phyloP scores from a whole-genome alignment of 2,797 vertebrate genomes.

The Anomalospiza imberbis region DNA sequence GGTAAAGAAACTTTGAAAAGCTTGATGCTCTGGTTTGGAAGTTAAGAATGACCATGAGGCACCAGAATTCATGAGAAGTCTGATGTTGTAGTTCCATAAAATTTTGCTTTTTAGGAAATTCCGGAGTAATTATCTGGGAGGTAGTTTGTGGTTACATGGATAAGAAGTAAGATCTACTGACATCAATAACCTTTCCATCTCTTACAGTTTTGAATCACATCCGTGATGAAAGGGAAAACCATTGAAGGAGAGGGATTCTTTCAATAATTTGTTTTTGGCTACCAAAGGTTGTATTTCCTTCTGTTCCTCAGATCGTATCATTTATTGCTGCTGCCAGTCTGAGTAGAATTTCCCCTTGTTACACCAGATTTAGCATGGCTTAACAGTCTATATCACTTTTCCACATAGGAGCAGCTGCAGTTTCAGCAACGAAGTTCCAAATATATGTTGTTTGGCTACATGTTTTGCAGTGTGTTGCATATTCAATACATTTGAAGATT shows the following conservation, averaged over 20 bases:
- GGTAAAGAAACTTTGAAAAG: neutral
- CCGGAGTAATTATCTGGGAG: neutral
- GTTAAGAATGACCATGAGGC: neutral
- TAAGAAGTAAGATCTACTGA: neutral
- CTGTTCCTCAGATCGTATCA: neutral
- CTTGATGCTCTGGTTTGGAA: rapidly evolving
- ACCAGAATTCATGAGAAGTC: neutral
- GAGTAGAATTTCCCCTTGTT: neutral
- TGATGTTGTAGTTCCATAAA: neutral
- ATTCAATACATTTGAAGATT: neutral
- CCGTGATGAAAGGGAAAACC: neutral
- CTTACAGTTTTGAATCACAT: neutral
- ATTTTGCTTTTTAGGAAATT: neutral
- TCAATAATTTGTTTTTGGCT: neutral
- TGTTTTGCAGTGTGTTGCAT: neutral
- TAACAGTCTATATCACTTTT: neutral
- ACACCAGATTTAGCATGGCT: neutral
- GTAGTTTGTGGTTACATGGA: neutral
- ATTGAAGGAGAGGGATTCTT: neutral
- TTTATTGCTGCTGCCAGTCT: neutral
- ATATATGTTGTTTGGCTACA: neutral
- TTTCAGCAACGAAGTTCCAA: neutral
- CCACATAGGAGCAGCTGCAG: neutral
- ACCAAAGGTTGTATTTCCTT: neutral
- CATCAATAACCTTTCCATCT: neutral